Evolutionary conservation across 2,797 vertebrate genomes (phyloP), one percentile per base, ranked within the genome.

Genomic region (Schizopygopsis malacanthus): DNA sequence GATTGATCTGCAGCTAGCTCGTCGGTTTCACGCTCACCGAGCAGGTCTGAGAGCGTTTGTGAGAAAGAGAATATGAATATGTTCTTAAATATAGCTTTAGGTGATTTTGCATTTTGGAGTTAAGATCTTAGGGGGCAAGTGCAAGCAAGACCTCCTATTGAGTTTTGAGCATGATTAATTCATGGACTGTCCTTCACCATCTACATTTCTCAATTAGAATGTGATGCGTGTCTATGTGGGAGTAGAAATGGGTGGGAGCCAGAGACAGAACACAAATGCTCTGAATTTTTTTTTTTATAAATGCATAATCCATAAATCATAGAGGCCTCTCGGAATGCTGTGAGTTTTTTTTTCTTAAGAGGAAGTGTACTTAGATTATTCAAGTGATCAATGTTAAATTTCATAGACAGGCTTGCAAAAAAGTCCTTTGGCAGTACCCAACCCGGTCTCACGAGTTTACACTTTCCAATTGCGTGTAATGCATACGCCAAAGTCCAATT

Each of bases 121-220:
- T 93, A 89, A 90, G 88, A 91, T 90, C 90, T 54, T 83, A 1
- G 71, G 90, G 91, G 91, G 70, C 76, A 54, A 39, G 15, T 25
- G 54, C 59, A 33, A 83, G 67, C 61, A 28, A 59, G 79, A 91
- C 89, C 89, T 90, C 88, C 86, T 82, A 52, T 90, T 89, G 89
- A 91, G 92, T 92, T 88, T 86, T 83, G 88, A 87, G 84, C 85
- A 94, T 94, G 87, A 94, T 92, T 94, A 92, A 94, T 95, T 93
- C 93, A 93, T 93, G 72, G 82, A 81, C 85, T 61, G 86, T 90
- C 89, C 89, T 89, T 89, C 85, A 13, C 84, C 84, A 89, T 85
- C 88, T 72, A 82, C 86, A 89, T 47, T 63, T 33, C 47, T 89
- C 92, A 92, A 91, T 93, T 91, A 92, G 89, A 92, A 91, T 81